Conservation (phyloP, 2,888 invertebrate species). For the Parnassius orleans region DNA sequence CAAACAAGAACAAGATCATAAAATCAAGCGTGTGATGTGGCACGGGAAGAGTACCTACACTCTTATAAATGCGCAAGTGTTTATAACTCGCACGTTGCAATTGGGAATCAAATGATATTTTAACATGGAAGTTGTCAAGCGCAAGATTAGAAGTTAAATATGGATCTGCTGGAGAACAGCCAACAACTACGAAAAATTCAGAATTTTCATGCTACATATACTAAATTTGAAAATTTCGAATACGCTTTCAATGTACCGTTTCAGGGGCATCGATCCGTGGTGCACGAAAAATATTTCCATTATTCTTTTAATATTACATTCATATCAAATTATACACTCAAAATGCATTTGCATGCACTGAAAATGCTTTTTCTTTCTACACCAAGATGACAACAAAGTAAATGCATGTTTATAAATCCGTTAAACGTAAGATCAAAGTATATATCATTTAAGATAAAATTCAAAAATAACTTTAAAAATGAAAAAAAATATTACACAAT, state of each 20-base stretch:
- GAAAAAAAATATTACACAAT: no score
- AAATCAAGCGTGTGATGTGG: constrained; percentile 1
- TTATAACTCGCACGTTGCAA: constrained; percentile 9
- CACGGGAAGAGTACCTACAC: constrained; percentile 1
- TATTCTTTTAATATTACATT: no score
- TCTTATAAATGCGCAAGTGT: background rate
- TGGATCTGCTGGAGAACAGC: constrained; percentile 57
- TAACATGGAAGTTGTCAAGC: constrained; percentile 40
- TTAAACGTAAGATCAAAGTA: no score
- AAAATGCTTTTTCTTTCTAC: no score
- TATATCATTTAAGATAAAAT: no score
- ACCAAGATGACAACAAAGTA: no score
- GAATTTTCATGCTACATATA: constrained; percentile 39
- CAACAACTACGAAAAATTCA: constrained; percentile 51
- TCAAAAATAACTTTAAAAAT: no score
- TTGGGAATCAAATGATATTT: constrained; percentile 30
- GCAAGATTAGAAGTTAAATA: constrained; percentile 57
- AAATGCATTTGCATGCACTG: no score
- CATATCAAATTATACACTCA: no score
- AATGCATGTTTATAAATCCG: no score
- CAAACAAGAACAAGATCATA: constrained; percentile 7
- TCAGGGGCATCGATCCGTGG: no score
- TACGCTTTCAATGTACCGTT: background rate
- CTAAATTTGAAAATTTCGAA: background rate
- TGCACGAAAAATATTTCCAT: no score